Conservation (phyloP, 2,113 vertebrate genomes). For the Corythornis vintsioides region DNA sequence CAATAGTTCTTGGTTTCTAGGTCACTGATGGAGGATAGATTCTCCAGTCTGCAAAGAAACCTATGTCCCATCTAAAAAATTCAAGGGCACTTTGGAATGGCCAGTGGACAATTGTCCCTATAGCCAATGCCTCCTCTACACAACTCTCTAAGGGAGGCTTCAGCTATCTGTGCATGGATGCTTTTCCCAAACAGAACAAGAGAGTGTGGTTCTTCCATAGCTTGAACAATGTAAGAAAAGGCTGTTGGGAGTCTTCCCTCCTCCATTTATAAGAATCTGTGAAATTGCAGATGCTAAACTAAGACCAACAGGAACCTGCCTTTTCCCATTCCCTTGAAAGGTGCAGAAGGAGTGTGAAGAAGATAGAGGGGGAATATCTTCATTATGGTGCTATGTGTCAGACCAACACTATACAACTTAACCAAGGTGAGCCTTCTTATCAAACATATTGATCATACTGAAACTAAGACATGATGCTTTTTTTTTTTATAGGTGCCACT, state of each 20-base stretch:
- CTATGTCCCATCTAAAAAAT: background rate
- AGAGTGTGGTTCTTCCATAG: background rate
- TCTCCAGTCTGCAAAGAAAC: background rate
- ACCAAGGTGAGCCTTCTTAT: background rate
- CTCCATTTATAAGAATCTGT: background rate
- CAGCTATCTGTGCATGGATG: background rate
- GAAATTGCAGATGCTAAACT: background rate
- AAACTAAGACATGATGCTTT: background rate
- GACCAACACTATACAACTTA: background rate
- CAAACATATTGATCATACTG: background rate
- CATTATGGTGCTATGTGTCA: background rate
- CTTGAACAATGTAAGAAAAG: background rate
- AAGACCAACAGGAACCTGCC: background rate
- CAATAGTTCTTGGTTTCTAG: background rate
- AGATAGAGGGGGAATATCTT: background rate
- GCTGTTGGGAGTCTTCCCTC: background rate
- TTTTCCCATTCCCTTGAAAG: background rate
- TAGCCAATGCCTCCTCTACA: background rate
- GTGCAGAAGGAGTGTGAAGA: background rate
- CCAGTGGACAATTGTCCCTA: background rate
- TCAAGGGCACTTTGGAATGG: background rate
- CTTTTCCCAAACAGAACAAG: background rate
- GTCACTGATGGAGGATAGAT: background rate
- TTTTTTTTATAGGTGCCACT: slow-evolving; percentile 85
- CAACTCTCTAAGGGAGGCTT: background rate